Evolutionary conservation across 2,797 vertebrate species (phyloP), one percentile per base, ranked within the genome.

Genomic region (Geotrypetes seraphini): DNA sequence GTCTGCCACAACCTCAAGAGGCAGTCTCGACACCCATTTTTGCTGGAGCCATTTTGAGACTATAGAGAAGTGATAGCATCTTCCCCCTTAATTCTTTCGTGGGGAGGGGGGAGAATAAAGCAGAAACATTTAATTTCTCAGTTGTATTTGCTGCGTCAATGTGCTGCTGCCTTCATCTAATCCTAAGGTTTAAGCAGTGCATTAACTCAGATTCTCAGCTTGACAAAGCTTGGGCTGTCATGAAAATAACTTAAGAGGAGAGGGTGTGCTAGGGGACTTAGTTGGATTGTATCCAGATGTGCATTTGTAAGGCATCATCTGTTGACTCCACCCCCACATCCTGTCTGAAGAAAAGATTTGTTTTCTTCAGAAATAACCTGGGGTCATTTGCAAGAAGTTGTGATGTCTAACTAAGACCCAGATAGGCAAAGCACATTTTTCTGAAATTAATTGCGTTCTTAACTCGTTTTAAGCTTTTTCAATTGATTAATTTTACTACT

Each of bases 191-290:
- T 59, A 59, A 63, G 66, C 59, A 35, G 60, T 63, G 52, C 54
- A 69, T 60, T 72, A 44, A 38, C 57, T 73, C 66, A 71, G 67
- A 73, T 71, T 69, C 72, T 81, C 73, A 71, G 75, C 79, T 73
- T 75, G 73, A 71, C 73, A 76, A 69, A 69, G 71, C 69, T 55
- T 59, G 62, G 53, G 75, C 60, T 67, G 78, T 78, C 79, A 81
- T 73, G 73, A 77, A 78, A 78, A 78, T 71, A 78, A 73, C 71
- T 71, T n/a, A n/a, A n/a, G n/a, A n/a, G n/a, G 70, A 69, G 73
- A 57, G 64, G 75, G 78, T 75, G 75, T 75, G 71, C 71, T 73
- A 71, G 70, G 63, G 55, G 61, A 69, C 69, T 69, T n/a, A 63
- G 69, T 36, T 74, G 76, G 69, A 69, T 71, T 36, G 32, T 62